Evolutionary conservation across 1,140 invertebrate genomes (phyloP).

Genomic region (Aphidius ervi): DNA sequence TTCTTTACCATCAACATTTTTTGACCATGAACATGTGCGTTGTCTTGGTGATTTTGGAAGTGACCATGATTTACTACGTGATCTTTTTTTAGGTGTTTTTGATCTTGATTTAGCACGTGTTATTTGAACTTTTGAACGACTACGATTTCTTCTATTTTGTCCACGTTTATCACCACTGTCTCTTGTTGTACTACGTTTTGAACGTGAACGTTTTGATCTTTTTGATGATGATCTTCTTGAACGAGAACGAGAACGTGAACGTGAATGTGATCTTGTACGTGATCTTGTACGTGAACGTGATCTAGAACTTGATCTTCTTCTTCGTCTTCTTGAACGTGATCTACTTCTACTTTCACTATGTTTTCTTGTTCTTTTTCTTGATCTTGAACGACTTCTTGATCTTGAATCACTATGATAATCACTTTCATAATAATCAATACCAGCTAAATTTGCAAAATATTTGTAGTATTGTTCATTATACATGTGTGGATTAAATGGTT

Average conservation of each 20-base stretch:
- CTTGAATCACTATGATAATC: constrained; percentile 45
- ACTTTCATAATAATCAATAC: constrained; percentile 42
- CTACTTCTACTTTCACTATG: constrained; percentile 33
- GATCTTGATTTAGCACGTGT: constrained; percentile 38
- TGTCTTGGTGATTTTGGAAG: constrained; percentile 41
- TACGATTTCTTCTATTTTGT: constrained; percentile 22
- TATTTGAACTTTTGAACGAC: constrained; percentile 31
- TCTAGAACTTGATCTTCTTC: constrained; percentile 29
- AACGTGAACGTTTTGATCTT: constrained; percentile 21
- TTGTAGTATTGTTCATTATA: constrained; percentile 50
- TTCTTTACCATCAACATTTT: constrained; percentile 26
- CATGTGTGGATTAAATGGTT: constrained; percentile 38
- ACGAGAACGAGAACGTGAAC: constrained; percentile 27
- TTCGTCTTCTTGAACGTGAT: constrained; percentile 24
- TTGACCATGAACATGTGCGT: constrained; percentile 47
- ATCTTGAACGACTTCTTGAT: constrained; percentile 35
- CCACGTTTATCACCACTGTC: constrained; percentile 1
- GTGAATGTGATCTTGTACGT: constrained; percentile 37
- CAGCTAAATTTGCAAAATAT: constrained; percentile 47
- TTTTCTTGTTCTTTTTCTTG: constrained; percentile 26
- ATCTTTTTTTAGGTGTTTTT: constrained; percentile 31
- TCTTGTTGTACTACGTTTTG: constrained; percentile 3
- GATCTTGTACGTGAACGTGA: constrained; percentile 26
- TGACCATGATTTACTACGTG: constrained; percentile 47
- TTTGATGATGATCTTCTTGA: constrained; percentile 20